Evolutionary conservation across 1,140 invertebrate species (phyloP), one percentile per base, ranked within the genome.

Genomic region (Ceratoteleas bidentatus): DNA sequence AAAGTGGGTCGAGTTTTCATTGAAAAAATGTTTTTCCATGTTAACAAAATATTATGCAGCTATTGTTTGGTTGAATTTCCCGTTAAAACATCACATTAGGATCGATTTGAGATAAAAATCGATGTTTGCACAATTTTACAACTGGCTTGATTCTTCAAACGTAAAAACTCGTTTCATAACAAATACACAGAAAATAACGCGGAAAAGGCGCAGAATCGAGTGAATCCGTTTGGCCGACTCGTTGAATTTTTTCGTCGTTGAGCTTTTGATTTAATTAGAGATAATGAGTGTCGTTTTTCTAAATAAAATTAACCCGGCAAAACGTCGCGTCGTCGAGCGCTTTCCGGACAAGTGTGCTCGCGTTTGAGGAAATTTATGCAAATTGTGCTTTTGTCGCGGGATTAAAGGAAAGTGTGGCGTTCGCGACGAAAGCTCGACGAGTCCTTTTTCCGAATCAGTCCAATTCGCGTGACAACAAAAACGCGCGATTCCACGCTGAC

Each of bases 301-400:
- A 49, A 49, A 49, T 49, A n/a, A 49, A 49, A 49, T 49, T n/a
- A 49, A 49, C 45, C 6, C 45, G 45, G 24, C 24, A 24, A n/a
- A 49, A 13, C 10, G 45, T n/a, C 11, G 10, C 45, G 13, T 2
- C 45, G 13, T n/a, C 45, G 13, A 13, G 6, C 45, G 45, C 13
- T 49, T 49, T 49, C 45, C 13, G 45, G 13, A 49, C 45, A 58
- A 58, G 56, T 43, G 36, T 14, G 24, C 43, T 10, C 9, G 10
- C 38, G 56, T 16, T 13, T 36, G 16, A 43, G 24, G 40, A 43
- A 58, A 38, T 58, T 43, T 43, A 43, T 43, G 56, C n/a, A 40
- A 43, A 58, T 43, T 43, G 6, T 2, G 43, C 43, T 58, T 58
- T 58, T 24, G 24, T 24, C n/a, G 33, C 33, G 10, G 32, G 33